Percentiles rank a stretch among this genome's conserved stretches.
Evolutionary conservation across 1,140 invertebrate genomes (phyloP).

Genomic region (Drosophila ambigua): DNA sequence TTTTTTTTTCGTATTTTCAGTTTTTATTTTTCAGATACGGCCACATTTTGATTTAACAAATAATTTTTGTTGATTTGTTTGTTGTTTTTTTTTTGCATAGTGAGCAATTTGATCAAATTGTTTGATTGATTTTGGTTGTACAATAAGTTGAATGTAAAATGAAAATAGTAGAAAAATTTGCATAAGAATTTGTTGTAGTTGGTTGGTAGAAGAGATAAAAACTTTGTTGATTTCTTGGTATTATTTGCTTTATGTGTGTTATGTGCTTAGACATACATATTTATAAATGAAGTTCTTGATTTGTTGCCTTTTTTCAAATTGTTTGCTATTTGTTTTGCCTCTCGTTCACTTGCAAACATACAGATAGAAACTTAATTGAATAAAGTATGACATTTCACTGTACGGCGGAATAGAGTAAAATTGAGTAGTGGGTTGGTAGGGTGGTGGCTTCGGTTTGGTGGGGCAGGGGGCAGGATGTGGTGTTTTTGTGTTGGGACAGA

Average conservation of each 20-base stretch:
- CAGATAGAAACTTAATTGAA: conserved; percentile 63
- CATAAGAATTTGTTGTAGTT: conserved; percentile 76
- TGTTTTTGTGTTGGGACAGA: conserved; percentile 4
- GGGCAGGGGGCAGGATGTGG: background rate
- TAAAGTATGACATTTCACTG: conserved; percentile 55
- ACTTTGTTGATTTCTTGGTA: conserved; percentile 47
- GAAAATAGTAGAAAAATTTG: conserved; percentile 80
- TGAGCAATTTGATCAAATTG: conserved; percentile 56
- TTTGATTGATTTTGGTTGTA: conserved; percentile 48
- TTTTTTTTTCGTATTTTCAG: conserved; percentile 34
- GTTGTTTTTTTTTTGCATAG: conserved; percentile 48
- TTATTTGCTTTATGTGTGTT: conserved; percentile 38
- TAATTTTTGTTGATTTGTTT: conserved; percentile 22
- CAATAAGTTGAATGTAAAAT: conserved; percentile 68
- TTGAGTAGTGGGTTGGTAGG: conserved; percentile 16
- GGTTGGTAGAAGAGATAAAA: conserved; percentile 55
- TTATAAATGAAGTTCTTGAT: conserved; percentile 28
- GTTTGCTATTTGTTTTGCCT: conserved; percentile 37
- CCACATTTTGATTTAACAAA: conserved; percentile 40
- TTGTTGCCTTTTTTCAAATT: conserved; percentile 24
- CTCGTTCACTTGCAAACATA: conserved; percentile 67
- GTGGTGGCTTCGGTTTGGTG: background rate
- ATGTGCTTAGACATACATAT: conserved; percentile 23
- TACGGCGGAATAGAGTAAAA: conserved; percentile 21
- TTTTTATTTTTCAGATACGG: conserved; percentile 36